Evolutionary conservation across 2,113 vertebrate species (phyloP).

Genomic region (Mormyrus lacerda): DNA sequence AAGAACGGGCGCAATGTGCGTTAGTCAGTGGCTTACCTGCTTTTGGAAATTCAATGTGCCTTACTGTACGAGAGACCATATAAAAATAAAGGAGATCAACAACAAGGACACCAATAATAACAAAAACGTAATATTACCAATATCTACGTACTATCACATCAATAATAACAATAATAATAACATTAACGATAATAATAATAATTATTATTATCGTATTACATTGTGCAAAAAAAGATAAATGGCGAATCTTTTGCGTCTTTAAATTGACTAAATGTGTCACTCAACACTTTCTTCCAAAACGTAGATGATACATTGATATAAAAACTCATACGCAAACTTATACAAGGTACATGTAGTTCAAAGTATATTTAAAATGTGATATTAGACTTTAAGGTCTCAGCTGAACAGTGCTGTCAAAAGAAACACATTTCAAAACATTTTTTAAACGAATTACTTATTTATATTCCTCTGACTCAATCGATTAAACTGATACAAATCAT

Average conservation of each 20-base stretch:
- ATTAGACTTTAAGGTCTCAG: background rate
- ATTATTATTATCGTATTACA: background rate
- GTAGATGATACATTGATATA: background rate
- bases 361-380: background rate
- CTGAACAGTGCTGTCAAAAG: background rate
- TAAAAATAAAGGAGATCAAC: background rate
- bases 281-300: constrained; percentile 2
- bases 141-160: background rate
- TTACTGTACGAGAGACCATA: background rate
- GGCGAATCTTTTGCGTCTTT: background rate
- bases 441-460: background rate
- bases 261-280: background rate
- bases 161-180: background rate
- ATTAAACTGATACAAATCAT: background rate
- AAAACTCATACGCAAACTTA: background rate
- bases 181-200: background rate
- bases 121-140: background rate
- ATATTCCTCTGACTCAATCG: background rate
- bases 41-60: constrained; percentile 61
- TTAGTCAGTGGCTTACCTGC: constrained; percentile 99
- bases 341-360: background rate
- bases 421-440: background rate
- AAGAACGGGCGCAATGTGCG: constrained; percentile 90
- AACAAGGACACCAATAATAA: background rate
- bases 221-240: background rate